Evolutionary conservation across 1,140 invertebrate genomes (phyloP).

Genomic region (Atta cephalotes): DNA sequence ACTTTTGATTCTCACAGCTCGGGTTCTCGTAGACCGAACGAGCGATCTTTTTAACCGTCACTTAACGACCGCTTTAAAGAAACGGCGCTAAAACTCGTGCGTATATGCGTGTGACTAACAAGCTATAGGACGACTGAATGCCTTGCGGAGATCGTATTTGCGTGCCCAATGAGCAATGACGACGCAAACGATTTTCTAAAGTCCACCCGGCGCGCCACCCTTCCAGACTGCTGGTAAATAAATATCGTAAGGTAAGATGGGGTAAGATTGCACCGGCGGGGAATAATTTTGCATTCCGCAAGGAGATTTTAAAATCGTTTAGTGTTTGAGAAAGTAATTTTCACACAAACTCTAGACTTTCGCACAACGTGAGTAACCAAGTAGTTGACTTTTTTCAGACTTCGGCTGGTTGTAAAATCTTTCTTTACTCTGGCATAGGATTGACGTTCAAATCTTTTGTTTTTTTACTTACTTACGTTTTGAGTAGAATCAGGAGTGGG

Average conservation of each 20-base stretch:
- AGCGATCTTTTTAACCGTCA: slow-evolving; percentile 37
- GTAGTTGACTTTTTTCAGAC: slow-evolving; percentile 10
- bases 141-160: not conserved
- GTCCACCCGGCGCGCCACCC: slow-evolving; percentile 11
- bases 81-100: slow-evolving; percentile 22
- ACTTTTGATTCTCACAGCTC: slow-evolving; percentile 39
- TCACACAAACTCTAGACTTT: not conserved
- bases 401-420: not conserved
- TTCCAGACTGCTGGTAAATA: slow-evolving; percentile 14
- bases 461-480: not conserved
- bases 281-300: slow-evolving; percentile 32
- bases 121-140: slow-evolving; percentile 5
- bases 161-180: not conserved
- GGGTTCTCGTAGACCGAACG: slow-evolving; percentile 47
- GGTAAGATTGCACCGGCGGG: slow-evolving; percentile 31
- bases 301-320: slow-evolving; percentile 24
- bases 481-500: too few relatives aligned
- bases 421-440: not conserved
- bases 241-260: slow-evolving; percentile 52
- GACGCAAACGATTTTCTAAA: slow-evolving; percentile 32
- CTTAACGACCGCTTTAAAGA: slow-evolving; percentile 18
- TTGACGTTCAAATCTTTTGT: not conserved
- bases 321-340: slow-evolving; percentile 15
- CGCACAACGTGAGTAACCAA: not conserved
- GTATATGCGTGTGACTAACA: slow-evolving; percentile 26